Conservation (phyloP, 2,888 invertebrate genomes). For the Drosophila sordidapex region DNA sequence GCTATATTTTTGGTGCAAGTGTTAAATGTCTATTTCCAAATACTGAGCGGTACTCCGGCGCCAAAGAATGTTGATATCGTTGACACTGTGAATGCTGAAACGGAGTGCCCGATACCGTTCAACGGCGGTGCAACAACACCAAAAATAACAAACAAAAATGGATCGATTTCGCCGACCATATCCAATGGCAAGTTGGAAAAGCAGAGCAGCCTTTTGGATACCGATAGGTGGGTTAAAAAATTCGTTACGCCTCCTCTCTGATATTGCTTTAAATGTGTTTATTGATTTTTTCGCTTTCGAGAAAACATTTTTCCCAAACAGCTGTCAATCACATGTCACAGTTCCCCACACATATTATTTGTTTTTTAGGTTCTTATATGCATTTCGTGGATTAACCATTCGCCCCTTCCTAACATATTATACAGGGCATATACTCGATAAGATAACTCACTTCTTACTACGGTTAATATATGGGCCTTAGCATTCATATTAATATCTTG, state of each 20-base stretch:
- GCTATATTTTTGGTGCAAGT: conserved; percentile 70
- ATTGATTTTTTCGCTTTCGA: conserved; percentile 11
- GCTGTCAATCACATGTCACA: conserved; percentile 39
- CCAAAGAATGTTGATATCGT: conserved; percentile 35
- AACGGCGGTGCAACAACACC: conserved; percentile 5
- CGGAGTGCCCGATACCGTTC: conserved; percentile 27
- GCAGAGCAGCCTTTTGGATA: conserved; percentile 73
- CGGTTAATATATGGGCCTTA: conserved; percentile 13
- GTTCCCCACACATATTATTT: not conserved
- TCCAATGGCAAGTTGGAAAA: conserved; percentile 71
- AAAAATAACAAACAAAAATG: conserved; percentile 4
- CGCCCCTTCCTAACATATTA: not conserved
- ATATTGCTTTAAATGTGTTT: conserved; percentile 3
- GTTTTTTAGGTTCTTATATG: not conserved
- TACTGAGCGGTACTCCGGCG: conserved; percentile 41
- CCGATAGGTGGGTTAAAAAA: conserved; percentile 73
- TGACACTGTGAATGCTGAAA: conserved; percentile 12
- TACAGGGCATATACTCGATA: conserved; percentile 49
- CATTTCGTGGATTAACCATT: conserved; percentile 11
- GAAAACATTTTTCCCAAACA: conserved; percentile 27
- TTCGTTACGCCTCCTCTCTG: not conserved
- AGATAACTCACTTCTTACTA: conserved; percentile 42
- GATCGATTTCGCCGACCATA: conserved; percentile 26
- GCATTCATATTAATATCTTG: not conserved
- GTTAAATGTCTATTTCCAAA: conserved; percentile 67